phyloP scores from a whole-genome alignment of 2,797 vertebrate genomes.

The Lithobates sylvaticus region DNA sequence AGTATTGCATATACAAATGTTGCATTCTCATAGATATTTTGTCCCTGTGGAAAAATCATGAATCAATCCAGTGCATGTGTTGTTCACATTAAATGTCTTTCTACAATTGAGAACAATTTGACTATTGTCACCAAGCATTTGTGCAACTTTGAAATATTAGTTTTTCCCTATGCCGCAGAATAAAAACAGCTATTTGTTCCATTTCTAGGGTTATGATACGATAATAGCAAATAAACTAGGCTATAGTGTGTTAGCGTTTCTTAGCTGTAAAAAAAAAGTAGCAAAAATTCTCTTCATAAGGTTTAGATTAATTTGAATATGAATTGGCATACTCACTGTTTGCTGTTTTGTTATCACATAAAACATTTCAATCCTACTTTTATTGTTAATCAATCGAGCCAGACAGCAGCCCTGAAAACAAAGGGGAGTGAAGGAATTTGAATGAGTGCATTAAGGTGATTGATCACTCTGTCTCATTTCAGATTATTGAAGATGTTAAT shows the following conservation, averaged over 20 bases:
- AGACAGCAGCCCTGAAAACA: conserved; percentile 65
- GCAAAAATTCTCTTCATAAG: conserved; percentile 18
- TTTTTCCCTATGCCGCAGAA: neutral
- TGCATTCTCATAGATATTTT: neutral
- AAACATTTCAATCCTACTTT: conserved; percentile 34
- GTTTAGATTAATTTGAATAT: conserved; percentile 46
- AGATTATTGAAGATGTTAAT: conserved; percentile 72
- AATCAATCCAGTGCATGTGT: neutral
- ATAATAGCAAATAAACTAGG: neutral
- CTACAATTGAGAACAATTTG: neutral
- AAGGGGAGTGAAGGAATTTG: conserved; percentile 66
- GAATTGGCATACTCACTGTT: conserved; percentile 25
- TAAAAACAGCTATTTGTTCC: neutral
- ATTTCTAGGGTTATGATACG: neutral
- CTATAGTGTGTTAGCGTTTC: conserved; percentile 6
- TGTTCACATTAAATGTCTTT: neutral
- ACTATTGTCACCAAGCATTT: neutral
- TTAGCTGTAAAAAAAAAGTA: conserved; percentile 19
- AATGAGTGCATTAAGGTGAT: conserved; percentile 70
- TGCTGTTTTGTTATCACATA: conserved; percentile 46
- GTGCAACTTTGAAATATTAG: neutral
- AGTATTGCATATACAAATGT: neutral
- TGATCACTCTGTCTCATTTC: conserved; percentile 68
- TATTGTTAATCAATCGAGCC: conserved; percentile 59
- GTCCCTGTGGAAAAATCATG: neutral